Evolutionary conservation across 92 coral and sea anemone genomes (phyloP), one percentile per base, ranked within the genome.

Genomic region (Heteractis magnifica): DNA sequence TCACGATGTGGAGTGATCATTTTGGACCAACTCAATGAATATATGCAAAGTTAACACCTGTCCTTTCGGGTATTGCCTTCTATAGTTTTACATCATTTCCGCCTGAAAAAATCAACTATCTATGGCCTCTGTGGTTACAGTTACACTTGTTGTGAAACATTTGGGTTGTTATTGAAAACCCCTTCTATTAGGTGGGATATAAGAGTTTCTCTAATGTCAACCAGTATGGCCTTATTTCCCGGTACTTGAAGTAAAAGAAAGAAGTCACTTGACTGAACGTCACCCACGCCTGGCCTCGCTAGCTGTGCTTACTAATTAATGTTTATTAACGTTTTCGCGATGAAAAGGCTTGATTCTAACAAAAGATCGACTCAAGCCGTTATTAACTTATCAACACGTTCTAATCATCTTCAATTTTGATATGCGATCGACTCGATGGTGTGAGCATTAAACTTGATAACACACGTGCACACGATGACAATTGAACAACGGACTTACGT

Each of bases 271-370:
- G 48, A 68, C 49, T 26, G 15, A 26, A 68, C 49, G 73, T 20
- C 73, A 68, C 15, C 19, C 73, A 68, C 49, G 50, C 73, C 26
- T 11, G 73, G 70, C 26, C 70, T 18, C 20, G 44, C 14, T 68
- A 26, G 14, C 50, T 68, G 11, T 10, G 49, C 73, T 68, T 8
- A 68, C 73, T 26, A 20, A 68, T 68, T 68, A 68, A 68, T 68
- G 73, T 68, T 68, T 68, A 68, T 68, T 68, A 68, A 68, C 73
- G 73, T 68, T 62, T 9, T 62, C 70, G 70, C 18, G 70, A 62
- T 20, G 73, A 68, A 26, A 68, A 68, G 73, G 49, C 49, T 23
- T 68, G 73, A 68, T 68, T 53, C 58, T 6, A 68, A 23, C n/a
- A 18, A 10, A 23, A 41, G 73, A 20, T 53, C 9, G 49, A 65